Percentiles rank a stretch among this genome's conserved stretches.
phyloP scores from a whole-genome alignment of 2,113 vertebrate species.

The Coracopsis vasa region DNA sequence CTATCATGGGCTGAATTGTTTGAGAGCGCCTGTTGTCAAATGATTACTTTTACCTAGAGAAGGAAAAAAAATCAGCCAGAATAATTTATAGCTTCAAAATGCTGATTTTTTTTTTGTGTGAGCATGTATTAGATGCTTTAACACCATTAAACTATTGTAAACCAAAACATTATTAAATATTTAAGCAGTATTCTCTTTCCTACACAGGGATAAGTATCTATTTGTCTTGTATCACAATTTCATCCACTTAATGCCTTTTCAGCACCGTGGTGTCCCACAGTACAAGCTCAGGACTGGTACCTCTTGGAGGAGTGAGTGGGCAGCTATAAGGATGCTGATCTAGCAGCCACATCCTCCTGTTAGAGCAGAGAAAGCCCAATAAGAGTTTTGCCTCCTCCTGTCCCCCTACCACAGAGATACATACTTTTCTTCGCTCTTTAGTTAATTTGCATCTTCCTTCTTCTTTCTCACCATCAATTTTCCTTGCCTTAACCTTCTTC shows the following conservation, averaged over 20 bases:
- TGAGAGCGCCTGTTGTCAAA: neutral
- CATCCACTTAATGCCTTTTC: neutral
- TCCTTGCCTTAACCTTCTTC: neutral
- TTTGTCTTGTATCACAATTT: neutral
- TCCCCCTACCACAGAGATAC: neutral
- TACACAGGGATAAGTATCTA: neutral
- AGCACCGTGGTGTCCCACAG: neutral
- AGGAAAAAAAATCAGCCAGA: neutral
- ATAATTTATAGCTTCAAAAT: conserved; percentile 38
- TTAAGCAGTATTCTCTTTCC: conserved; percentile 12
- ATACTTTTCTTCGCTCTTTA: neutral
- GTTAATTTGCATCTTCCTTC: neutral
- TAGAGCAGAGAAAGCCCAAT: neutral
- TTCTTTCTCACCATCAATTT: neutral
- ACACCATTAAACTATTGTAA: conserved; percentile 13
- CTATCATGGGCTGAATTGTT: neutral
- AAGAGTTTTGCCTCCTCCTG: neutral
- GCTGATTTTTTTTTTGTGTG: neutral
- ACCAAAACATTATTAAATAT: conserved; percentile 40
- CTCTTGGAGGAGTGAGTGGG: neutral
- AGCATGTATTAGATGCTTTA: neutral
- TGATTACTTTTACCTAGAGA: neutral
- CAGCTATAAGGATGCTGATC: neutral
- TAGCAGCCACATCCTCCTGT: neutral
- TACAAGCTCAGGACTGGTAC: neutral